These are phyloP conservation scores for Cryptocephalus moraei DNA, from an alignment of 2,888 invertebrate genomes.

Conservation along the genomic window DNA sequence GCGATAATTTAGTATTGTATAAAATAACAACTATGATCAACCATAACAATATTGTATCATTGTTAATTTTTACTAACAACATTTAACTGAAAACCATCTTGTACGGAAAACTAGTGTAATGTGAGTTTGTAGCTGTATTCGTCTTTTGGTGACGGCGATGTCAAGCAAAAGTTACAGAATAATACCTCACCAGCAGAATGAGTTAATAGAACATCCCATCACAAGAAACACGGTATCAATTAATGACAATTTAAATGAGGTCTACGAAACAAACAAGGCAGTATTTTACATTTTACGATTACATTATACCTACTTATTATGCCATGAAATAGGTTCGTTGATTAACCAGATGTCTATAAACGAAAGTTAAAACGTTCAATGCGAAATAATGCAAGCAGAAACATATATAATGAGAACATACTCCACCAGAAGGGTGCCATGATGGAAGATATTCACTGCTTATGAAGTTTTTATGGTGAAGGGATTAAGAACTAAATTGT, in stretches of 20 bases:
- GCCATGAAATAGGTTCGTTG: slow-evolving; percentile 16
- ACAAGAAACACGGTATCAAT: slow-evolving; percentile 6
- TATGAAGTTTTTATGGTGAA: too few relatives aligned
- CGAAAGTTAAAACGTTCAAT: neutral
- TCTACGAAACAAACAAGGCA: slow-evolving; percentile 2
- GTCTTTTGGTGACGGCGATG: slow-evolving; percentile 13
- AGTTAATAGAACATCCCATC: slow-evolving; percentile 29
- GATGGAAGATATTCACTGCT: slow-evolving; percentile 20
- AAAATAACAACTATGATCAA: slow-evolving; percentile 40
- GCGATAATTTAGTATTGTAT: slow-evolving; percentile 25
- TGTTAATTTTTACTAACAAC: slow-evolving; percentile 39
- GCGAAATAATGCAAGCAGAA: neutral
- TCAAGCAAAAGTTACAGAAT: slow-evolving; percentile 12
- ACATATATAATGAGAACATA: neutral
- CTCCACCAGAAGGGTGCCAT: slow-evolving; percentile 18
- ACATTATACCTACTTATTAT: slow-evolving; percentile 10
- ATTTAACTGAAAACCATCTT: slow-evolving; percentile 31
- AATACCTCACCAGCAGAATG: slow-evolving; percentile 11
- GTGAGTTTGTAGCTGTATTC: slow-evolving; percentile 9
- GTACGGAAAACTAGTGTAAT: too few relatives aligned
- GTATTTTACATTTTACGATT: slow-evolving; percentile 10
- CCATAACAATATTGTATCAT: slow-evolving; percentile 37
- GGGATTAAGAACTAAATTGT: too few relatives aligned
- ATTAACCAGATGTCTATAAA: slow-evolving; percentile 27
- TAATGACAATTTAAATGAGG: too few relatives aligned